Percentiles rank a stretch among this genome's conserved stretches.
These are phyloP conservation scores for Eupithecia vulgata DNA, from an alignment of 2,888 invertebrate species.

Conservation along the genomic window DNA sequence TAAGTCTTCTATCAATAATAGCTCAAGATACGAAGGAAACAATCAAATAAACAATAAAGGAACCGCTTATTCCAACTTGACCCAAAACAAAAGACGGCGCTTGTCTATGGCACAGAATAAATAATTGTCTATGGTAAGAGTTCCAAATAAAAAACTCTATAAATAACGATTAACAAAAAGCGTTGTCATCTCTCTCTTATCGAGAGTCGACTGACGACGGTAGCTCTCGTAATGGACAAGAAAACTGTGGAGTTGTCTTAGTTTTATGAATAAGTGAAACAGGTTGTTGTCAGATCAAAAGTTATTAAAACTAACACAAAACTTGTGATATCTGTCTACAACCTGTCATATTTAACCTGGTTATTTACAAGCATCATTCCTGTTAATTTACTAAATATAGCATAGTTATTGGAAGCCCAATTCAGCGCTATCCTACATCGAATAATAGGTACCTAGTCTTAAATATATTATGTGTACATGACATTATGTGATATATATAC, in stretches of 20 bases:
- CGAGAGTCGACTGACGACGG: slow-evolving; percentile 62
- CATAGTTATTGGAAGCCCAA: background rate
- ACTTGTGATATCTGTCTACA: background rate
- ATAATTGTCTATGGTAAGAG: slow-evolving; percentile 56
- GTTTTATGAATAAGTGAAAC: background rate
- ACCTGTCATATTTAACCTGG: background rate
- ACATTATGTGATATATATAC: too few relatives aligned
- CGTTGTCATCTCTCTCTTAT: slow-evolving; percentile 81
- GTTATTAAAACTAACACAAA: background rate
- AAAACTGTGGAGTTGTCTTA: slow-evolving; percentile 54
- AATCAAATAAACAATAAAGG: slow-evolving; percentile 49
- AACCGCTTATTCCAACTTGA: slow-evolving; percentile 65
- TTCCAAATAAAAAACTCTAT: slow-evolving; percentile 70
- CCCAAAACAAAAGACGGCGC: slow-evolving; percentile 71
- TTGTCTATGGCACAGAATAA: slow-evolving; percentile 17
- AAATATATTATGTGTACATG: too few relatives aligned
- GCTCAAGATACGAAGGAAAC: slow-evolving; percentile 38
- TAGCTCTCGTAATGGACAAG: slow-evolving; percentile 61
- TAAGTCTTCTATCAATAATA: background rate
- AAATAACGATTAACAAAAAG: slow-evolving; percentile 83
- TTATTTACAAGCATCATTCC: background rate
- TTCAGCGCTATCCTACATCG: background rate
- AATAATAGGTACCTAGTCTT: background rate
- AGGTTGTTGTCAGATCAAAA: background rate
- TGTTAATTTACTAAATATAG: background rate